Evolutionary conservation across 1,140 invertebrate genomes (phyloP).

Genomic region (Sarcophaga peregrina): DNA sequence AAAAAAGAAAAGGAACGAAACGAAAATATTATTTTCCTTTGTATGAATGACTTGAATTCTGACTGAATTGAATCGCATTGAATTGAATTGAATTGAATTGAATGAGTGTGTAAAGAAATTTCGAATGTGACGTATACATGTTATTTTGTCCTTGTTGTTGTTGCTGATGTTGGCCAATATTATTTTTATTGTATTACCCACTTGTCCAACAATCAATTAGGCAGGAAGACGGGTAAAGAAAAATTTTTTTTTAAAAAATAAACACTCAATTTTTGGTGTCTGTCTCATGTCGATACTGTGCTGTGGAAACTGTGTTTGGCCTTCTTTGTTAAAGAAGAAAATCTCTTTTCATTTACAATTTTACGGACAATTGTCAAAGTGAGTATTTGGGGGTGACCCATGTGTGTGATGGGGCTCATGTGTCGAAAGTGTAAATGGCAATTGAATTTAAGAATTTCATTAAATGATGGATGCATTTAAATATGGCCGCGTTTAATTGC

Average conservation of each 20-base stretch:
- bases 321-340: neutral
- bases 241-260: neutral
- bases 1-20: neutral
- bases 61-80: neutral
- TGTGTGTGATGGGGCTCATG: neutral
- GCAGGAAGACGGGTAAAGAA: neutral
- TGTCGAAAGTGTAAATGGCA: too few species aligned
- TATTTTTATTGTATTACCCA: neutral
- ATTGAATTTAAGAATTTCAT: too few species aligned
- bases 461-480: too few species aligned
- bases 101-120: neutral
- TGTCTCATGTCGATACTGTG: neutral
- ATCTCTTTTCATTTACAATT: neutral
- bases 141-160: neutral
- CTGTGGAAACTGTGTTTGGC: neutral
- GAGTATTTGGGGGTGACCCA: neutral
- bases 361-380: neutral
- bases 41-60: neutral
- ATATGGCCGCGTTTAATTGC: too few species aligned
- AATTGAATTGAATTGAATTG: neutral
- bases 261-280: too few species aligned
- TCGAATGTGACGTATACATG: neutral
- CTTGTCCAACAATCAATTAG: slow-evolving; percentile 21
- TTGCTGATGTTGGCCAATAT: slow-evolving; percentile 16
- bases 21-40: neutral